Evolutionary conservation across 1,140 invertebrate genomes (phyloP).

Genomic region (Hestina assimilis): DNA sequence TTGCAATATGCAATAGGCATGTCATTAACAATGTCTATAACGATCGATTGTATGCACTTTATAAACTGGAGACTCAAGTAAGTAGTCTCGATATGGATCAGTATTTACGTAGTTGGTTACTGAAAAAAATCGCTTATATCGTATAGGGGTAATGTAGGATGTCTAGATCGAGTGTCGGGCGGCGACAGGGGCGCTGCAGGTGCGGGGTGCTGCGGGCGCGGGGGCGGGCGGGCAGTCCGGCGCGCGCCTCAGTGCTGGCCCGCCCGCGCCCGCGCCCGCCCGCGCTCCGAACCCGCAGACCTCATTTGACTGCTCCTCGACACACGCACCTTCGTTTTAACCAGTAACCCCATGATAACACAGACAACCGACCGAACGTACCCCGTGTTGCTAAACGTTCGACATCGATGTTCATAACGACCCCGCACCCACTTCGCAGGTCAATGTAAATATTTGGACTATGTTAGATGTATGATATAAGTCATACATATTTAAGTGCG

Average conservation of each 20-base stretch:
- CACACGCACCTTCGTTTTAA: conserved; percentile 51
- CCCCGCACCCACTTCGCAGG: conserved; percentile 1
- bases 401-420: neutral
- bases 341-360: conserved; percentile 27
- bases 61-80: too few relatives aligned
- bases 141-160: conserved; percentile 27
- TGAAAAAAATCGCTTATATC: conserved; percentile 6
- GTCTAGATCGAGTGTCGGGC: conserved; percentile 45
- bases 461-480: neutral
- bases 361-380: neutral
- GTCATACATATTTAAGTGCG: neutral
- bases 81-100: too few relatives aligned
- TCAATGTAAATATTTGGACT: conserved; percentile 4
- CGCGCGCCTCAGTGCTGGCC: conserved; percentile 68
- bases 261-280: conserved; percentile 66
- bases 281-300: conserved; percentile 50
- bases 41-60: too few relatives aligned
- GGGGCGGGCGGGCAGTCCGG: conserved; percentile 55
- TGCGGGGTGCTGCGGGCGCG: conserved; percentile 50
- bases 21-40: too few relatives aligned
- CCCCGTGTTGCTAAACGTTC: neutral
- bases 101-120: neutral
- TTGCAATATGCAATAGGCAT: too few relatives aligned
- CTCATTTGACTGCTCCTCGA: conserved; percentile 51
- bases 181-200: conserved; percentile 36